These are phyloP conservation scores for Esox masquinongy DNA, from an alignment of 2,797 vertebrate genomes.

Conservation along the genomic window DNA sequence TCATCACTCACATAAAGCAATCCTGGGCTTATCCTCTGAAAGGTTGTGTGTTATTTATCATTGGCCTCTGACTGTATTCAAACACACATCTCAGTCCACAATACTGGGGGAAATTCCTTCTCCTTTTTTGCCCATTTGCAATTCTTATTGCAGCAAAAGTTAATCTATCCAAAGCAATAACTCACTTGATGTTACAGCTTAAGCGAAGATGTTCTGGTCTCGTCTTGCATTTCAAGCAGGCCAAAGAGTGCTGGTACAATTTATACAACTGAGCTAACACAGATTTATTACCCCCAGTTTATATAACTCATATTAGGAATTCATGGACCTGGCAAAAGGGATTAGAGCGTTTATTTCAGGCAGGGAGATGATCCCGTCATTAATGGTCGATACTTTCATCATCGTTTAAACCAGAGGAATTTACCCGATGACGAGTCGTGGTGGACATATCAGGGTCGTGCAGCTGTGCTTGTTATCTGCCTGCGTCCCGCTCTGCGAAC, in stretches of 20 bases:
- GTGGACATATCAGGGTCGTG: slow-evolving; percentile 98
- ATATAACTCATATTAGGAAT: slow-evolving; percentile 99
- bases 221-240: slow-evolving; percentile 93
- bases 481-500: slow-evolving; percentile 86
- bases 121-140: slow-evolving; percentile 76
- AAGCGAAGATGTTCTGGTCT: slow-evolving; percentile 87
- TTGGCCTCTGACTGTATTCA: slow-evolving; percentile 49
- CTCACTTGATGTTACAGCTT: slow-evolving; percentile 90
- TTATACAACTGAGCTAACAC: slow-evolving; percentile 99
- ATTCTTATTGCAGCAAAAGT: slow-evolving; percentile 83
- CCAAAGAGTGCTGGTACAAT: slow-evolving; percentile 87
- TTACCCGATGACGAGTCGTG: slow-evolving; percentile 94
- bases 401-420: slow-evolving; percentile 99
- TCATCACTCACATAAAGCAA: slow-evolving; percentile 56
- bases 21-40: slow-evolving; percentile 48
- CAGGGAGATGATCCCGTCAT: slow-evolving; percentile 99
- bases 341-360: slow-evolving; percentile 99
- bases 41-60: slow-evolving; percentile 67
- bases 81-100: slow-evolving; percentile 55
- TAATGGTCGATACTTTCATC: slow-evolving; percentile 99
- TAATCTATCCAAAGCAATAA: slow-evolving; percentile 87
- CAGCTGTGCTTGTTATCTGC: slow-evolving; percentile 99
- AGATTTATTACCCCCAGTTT: slow-evolving; percentile 99
- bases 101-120: slow-evolving; percentile 54
- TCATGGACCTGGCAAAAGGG: slow-evolving; percentile 99